Evolutionary conservation across 2,113 vertebrate species (phyloP).

Genomic region (Jacana jacana): DNA sequence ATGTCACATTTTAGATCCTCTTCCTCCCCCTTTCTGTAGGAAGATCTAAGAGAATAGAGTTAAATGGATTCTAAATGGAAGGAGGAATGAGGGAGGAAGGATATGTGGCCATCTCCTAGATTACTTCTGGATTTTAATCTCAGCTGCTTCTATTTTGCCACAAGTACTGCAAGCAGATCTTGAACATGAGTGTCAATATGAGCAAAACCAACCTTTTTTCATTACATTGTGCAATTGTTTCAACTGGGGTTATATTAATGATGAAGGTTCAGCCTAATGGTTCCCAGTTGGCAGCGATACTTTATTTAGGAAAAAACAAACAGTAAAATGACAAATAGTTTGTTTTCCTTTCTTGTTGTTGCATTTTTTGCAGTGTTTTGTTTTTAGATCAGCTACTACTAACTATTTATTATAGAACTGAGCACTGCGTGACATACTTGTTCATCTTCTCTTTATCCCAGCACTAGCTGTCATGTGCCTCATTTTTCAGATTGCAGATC

Average conservation of each 20-base stretch:
- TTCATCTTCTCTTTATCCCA: background rate
- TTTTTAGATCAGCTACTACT: background rate
- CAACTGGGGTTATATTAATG: background rate
- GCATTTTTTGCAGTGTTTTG: background rate
- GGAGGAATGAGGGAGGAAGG: background rate
- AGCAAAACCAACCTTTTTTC: background rate
- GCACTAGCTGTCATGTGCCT: background rate
- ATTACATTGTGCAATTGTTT: background rate
- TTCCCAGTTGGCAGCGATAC: background rate
- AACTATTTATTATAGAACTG: background rate
- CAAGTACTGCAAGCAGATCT: background rate
- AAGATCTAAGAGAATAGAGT: background rate
- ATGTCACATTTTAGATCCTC: background rate
- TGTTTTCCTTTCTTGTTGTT: background rate
- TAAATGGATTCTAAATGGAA: background rate
- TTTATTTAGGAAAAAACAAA: background rate
- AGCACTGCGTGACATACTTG: background rate
- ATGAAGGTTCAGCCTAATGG: background rate
- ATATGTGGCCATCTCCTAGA: background rate
- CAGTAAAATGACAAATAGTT: background rate
- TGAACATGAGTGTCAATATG: background rate
- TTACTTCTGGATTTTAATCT: background rate
- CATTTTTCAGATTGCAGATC: conserved; percentile 88
- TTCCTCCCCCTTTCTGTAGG: background rate
- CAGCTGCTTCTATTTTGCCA: background rate